Conservation (phyloP, 2,797 vertebrate species). For the Fundulus diaphanus region DNA sequence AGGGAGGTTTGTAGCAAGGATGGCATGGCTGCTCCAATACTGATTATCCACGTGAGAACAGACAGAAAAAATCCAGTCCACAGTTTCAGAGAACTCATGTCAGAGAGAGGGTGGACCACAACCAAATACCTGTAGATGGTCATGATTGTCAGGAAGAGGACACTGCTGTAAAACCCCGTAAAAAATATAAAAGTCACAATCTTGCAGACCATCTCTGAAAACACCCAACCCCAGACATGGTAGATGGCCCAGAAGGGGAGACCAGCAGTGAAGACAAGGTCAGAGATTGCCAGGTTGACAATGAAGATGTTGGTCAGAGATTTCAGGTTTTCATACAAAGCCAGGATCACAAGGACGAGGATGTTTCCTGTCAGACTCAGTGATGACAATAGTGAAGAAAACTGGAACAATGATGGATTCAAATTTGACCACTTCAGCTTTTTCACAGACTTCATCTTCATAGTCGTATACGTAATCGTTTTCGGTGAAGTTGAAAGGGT, state of each 20-base stretch:
- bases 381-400: slow-evolving; percentile 81
- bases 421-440: slow-evolving; percentile 59
- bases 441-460: slow-evolving; percentile 76
- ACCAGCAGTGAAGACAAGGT: slow-evolving; percentile 87
- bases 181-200: slow-evolving; percentile 84
- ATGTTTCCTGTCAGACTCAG: slow-evolving; percentile 89
- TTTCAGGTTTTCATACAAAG: slow-evolving; percentile 86
- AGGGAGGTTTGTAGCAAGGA: slow-evolving; percentile 78
- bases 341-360: slow-evolving; percentile 87
- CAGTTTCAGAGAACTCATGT: slow-evolving; percentile 62
- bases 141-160: slow-evolving; percentile 89
- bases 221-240: slow-evolving; percentile 82
- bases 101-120: slow-evolving; percentile 84
- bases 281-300: slow-evolving; percentile 90
- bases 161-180: slow-evolving; percentile 88
- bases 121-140: slow-evolving; percentile 88
- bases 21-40: slow-evolving; percentile 76
- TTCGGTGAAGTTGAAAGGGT: not conserved
- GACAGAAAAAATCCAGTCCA: slow-evolving; percentile 61
- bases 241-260: slow-evolving; percentile 87
- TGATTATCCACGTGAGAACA: slow-evolving; percentile 79
- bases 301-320: slow-evolving; percentile 91
- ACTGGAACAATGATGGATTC: slow-evolving; percentile 67
- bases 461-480: too few species aligned
- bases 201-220: slow-evolving; percentile 85